Conservation (phyloP, 2,888 invertebrate genomes). For the Protonemura montana region DNA sequence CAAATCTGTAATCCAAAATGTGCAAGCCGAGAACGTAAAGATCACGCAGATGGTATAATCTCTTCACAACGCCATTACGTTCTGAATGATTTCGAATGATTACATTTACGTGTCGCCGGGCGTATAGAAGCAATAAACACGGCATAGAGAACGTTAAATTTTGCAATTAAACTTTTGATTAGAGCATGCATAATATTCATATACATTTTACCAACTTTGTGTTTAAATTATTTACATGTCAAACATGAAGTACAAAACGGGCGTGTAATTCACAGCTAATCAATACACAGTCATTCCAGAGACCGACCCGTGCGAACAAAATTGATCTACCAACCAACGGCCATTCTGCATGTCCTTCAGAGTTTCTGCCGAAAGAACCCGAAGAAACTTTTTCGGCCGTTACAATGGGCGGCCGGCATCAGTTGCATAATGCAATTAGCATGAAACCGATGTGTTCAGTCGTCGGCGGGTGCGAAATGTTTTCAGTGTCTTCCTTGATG, state of each 20-base stretch:
- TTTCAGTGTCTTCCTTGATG: neutral
- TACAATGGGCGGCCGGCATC: neutral
- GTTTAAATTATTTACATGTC: neutral
- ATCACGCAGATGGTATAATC: neutral
- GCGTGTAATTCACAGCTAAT: neutral
- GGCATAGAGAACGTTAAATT: neutral
- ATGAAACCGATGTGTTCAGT: neutral
- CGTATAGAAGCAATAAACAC: constrained; percentile 23
- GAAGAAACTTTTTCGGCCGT: neutral
- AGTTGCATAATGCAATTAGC: constrained; percentile 1
- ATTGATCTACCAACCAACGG: no score
- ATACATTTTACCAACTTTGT: neutral
- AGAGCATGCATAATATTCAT: neutral
- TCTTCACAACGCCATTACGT: neutral
- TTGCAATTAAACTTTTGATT: constrained; percentile 7
- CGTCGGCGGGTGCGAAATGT: neutral
- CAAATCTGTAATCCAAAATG: neutral
- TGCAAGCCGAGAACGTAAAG: neutral
- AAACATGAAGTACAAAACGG: neutral
- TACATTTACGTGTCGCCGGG: neutral
- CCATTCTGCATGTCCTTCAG: no score
- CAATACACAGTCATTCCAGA: neutral
- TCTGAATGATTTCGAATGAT: neutral
- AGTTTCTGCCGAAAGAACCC: neutral
- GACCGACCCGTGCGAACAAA: neutral